Percentiles rank a stretch among this genome's conserved stretches.
Conservation (phyloP, 1,140 invertebrate species). For the Coboldia fuscipes region DNA sequence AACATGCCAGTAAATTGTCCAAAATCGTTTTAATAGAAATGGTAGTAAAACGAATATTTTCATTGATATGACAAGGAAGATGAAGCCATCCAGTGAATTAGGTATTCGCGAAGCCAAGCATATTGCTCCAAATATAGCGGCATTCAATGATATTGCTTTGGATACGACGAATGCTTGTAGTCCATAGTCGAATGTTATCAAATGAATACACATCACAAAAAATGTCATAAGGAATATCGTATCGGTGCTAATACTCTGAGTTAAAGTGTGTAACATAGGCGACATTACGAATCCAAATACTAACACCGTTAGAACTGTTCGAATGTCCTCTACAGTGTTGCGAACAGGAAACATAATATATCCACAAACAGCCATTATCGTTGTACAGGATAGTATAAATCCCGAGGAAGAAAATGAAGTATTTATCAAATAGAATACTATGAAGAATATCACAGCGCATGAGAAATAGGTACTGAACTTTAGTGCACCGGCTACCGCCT, state of each 20-base stretch:
- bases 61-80: conserved; percentile 65
- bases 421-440: conserved; percentile 41
- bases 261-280: conserved; percentile 81
- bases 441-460: conserved; percentile 48
- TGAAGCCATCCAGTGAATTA: conserved; percentile 67
- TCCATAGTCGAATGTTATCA: conserved; percentile 84
- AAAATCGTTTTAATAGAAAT: conserved; percentile 41
- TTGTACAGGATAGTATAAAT: neutral
- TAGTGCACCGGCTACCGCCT: conserved; percentile 50
- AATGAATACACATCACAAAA: conserved; percentile 68
- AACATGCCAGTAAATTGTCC: conserved; percentile 13
- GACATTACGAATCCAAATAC: conserved; percentile 69
- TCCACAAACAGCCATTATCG: conserved; percentile 20
- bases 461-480: conserved; percentile 52
- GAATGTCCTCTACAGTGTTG: conserved; percentile 33
- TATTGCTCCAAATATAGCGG: conserved; percentile 79
- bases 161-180: conserved; percentile 56
- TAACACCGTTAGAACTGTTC: conserved; percentile 55
- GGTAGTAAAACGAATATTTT: conserved; percentile 78
- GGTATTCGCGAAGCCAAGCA: conserved; percentile 81
- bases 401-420: neutral
- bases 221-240: conserved; percentile 85
- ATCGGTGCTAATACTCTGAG: conserved; percentile 88
- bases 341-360: conserved; percentile 27
- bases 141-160: conserved; percentile 69